Conservation (phyloP, 2,888 invertebrate species). For the Ditula angustiorana region DNA sequence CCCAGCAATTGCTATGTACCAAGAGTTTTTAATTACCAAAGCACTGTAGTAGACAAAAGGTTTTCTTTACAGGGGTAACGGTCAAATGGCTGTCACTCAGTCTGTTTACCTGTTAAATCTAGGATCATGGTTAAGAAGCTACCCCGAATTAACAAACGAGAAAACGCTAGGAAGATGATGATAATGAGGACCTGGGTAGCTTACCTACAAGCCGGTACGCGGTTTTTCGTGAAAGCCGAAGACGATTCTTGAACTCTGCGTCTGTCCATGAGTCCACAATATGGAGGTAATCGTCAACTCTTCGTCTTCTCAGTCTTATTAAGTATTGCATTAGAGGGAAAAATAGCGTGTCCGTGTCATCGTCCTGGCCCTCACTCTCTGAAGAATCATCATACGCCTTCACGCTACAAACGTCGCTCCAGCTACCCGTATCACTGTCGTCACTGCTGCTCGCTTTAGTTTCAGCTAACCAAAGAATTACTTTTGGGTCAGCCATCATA, state of each 20-base stretch:
- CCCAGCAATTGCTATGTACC: no score
- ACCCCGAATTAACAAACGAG: no score
- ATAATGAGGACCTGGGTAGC: not conserved
- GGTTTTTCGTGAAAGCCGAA: slow-evolving; percentile 63
- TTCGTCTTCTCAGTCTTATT: slow-evolving; percentile 57
- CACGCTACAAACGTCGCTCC: slow-evolving; percentile 59
- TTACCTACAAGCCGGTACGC: slow-evolving; percentile 62
- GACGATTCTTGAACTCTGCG: slow-evolving; percentile 63
- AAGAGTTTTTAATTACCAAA: no score
- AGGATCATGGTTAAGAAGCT: no score
- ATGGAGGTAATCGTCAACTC: slow-evolving; percentile 68
- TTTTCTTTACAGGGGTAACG: no score
- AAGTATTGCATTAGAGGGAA: slow-evolving; percentile 69
- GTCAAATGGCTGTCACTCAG: no score
- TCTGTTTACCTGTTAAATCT: no score
- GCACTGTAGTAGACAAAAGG: no score
- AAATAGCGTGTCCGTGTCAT: slow-evolving; percentile 59
- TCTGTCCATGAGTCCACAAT: slow-evolving; percentile 70
- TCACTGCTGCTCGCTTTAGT: slow-evolving; percentile 51
- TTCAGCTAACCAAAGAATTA: slow-evolving; percentile 55
- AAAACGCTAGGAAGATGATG: no score
- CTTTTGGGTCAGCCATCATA: slow-evolving; percentile 55
- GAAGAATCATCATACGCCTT: slow-evolving; percentile 49
- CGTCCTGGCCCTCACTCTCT: slow-evolving; percentile 54
- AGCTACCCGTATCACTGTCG: slow-evolving; percentile 60